These are phyloP conservation scores for Callospermophilus lateralis DNA, from an alignment of 2,113 vertebrate genomes.

Conservation along the genomic window DNA sequence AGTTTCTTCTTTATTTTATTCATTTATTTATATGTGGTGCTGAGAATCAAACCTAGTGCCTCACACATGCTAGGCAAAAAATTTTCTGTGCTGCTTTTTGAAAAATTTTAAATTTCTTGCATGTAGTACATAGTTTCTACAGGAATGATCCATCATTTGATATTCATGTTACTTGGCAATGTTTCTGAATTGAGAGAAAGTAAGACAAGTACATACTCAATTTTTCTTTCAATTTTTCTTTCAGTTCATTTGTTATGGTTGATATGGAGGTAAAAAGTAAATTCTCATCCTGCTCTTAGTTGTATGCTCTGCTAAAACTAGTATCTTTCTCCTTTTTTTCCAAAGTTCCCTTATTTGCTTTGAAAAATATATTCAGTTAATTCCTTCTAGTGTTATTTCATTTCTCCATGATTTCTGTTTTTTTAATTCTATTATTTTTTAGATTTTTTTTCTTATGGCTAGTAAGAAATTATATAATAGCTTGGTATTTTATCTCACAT, in stretches of 20 bases:
- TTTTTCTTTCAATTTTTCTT: slow-evolving; percentile 2
- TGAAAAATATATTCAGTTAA: neutral
- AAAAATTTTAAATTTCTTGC: neutral
- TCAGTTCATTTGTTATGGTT: neutral
- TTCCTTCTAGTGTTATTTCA: neutral
- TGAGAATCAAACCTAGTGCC: too few relatives aligned
- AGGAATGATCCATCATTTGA: neutral
- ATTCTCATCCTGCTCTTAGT: neutral
- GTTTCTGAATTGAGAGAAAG: neutral
- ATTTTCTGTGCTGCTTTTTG: neutral
- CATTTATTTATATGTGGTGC: too few relatives aligned
- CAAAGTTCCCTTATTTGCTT: neutral
- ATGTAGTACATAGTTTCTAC: neutral
- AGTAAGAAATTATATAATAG: neutral
- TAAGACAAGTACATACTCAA: neutral
- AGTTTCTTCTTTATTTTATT: too few relatives aligned
- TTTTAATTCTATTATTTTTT: neutral
- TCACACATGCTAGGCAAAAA: too few relatives aligned
- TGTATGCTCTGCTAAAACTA: neutral
- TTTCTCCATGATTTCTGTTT: neutral
- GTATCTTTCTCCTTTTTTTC: neutral
- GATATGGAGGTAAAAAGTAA: neutral
- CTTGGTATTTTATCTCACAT: neutral
- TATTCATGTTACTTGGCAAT: neutral
- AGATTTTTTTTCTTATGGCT: neutral